Base-by-base conservation (phyloP, 2,113 vertebrate genomes). In the Scophthalmus maximus region DNA sequence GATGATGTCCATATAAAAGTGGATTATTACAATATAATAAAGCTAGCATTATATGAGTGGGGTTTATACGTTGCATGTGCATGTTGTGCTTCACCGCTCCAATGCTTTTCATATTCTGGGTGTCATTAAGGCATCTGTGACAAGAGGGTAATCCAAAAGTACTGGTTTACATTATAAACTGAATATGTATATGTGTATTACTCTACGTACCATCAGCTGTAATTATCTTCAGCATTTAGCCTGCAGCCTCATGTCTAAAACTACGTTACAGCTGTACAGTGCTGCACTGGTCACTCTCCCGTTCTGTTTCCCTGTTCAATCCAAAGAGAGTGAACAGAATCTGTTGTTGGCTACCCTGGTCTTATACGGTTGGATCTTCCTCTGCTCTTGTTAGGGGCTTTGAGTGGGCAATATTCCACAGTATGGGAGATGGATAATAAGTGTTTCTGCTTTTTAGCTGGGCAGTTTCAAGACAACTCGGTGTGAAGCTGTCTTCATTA, bases 401-500 rank as follows among this genome's bases (percentile, higher is more conserved):
- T 81, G 77, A 75, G 68, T 71, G 66, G 56, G 74, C 47, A 71
- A 74, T 76, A 78, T 50, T 78, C 67, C 29, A 30, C 50, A 58
- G 42, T 32, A 55, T 60, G 52, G 62, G 72, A 80, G 87, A 67
- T 52, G 58, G 71, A 81, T 83, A 83, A 79, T 86, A 82, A 77
- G 66, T 76, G 69, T 79, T 67, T 80, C 73, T 78, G 61, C 62
- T 76, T 79, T 85, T 78, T 78, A 79, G 64, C 32, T 46, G 56
- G 76, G 47, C 65, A 78, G 79, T 79, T 84, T 79, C 66, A 62
- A 87, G 87, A 86, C 78, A 71, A 72, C 68, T 79, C n/a, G 8
- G 75, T 82, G 86, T 70, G 68, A 87, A 79, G 79, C 87, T 71
- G 78, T 92, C 90, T 91, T 91, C 90, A 92, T 92, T 92, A 91